Evolutionary conservation across 2,888 invertebrate genomes (phyloP).

Genomic region (Formica aserva): DNA sequence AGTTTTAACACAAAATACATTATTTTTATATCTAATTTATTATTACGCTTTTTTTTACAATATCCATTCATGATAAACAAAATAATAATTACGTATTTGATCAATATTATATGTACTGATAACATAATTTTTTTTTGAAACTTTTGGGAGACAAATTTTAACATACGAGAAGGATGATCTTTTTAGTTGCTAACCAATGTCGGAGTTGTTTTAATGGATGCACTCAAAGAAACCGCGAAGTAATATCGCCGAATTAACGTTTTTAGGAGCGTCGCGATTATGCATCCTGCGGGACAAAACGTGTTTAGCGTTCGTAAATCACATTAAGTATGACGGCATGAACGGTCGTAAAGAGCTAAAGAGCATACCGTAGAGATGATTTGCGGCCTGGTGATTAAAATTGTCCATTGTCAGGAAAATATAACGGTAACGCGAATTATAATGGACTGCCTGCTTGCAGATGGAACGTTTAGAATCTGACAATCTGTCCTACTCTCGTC

Average conservation of each 20-base stretch:
- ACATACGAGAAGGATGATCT: neutral
- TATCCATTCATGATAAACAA: neutral
- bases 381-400: slow-evolving; percentile 25
- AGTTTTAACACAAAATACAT: neutral
- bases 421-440: neutral
- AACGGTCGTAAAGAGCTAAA: slow-evolving; percentile 20
- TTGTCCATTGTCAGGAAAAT: slow-evolving; percentile 33
- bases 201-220: neutral
- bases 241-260: neutral
- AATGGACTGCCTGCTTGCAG: neutral
- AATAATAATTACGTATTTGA: neutral
- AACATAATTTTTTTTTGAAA: neutral
- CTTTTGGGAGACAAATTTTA: neutral
- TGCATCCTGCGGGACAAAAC: neutral
- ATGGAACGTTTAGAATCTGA: slow-evolving; percentile 15
- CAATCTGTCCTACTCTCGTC: neutral
- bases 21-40: neutral
- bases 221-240: neutral
- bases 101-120: neutral
- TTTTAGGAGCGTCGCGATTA: neutral
- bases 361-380: slow-evolving; percentile 5
- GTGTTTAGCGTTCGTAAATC: slow-evolving; percentile 30
- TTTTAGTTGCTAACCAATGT: neutral
- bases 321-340: neutral
- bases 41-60: neutral